Evolutionary conservation across 2,797 vertebrate species (phyloP).

Genomic region (Pampus argenteus): DNA sequence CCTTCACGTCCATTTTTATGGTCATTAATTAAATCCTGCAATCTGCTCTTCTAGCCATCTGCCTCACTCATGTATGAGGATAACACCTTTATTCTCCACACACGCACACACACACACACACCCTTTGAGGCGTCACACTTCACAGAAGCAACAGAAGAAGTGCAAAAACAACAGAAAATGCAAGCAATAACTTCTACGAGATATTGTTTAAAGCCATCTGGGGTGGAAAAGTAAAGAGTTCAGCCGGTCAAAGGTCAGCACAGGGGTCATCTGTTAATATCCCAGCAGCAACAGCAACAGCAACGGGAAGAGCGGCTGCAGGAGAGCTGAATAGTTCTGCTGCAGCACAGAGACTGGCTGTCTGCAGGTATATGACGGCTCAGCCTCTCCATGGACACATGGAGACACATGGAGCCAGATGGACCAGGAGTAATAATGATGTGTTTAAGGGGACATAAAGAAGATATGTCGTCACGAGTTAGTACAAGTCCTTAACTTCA

Average conservation of each 20-base stretch:
- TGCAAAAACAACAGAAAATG: neutral
- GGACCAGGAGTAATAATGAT: conserved; percentile 14
- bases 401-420: conserved; percentile 27
- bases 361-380: conserved; percentile 35
- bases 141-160: neutral
- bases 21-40: conserved; percentile 54
- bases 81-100: conserved; percentile 37
- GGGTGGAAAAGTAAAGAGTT: conserved; percentile 31
- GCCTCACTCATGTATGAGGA: conserved; percentile 26
- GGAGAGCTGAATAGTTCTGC: conserved; percentile 38
- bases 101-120: conserved; percentile 5
- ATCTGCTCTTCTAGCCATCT: conserved; percentile 55
- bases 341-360: conserved; percentile 35
- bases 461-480: neutral
- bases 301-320: conserved; percentile 37
- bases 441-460: conserved; percentile 18
- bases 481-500: neutral
- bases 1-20: conserved; percentile 44
- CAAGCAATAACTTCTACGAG: neutral
- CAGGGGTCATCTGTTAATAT: conserved; percentile 62
- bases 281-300: conserved; percentile 18
- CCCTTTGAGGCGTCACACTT: conserved; percentile 1
- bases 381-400: conserved; percentile 13
- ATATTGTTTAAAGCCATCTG: conserved; percentile 38
- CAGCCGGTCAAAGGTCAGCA: conserved; percentile 50